Evolutionary conservation across 2,888 invertebrate genomes (phyloP), one percentile per base, ranked within the genome.

Genomic region (Metallyticus violacea): DNA sequence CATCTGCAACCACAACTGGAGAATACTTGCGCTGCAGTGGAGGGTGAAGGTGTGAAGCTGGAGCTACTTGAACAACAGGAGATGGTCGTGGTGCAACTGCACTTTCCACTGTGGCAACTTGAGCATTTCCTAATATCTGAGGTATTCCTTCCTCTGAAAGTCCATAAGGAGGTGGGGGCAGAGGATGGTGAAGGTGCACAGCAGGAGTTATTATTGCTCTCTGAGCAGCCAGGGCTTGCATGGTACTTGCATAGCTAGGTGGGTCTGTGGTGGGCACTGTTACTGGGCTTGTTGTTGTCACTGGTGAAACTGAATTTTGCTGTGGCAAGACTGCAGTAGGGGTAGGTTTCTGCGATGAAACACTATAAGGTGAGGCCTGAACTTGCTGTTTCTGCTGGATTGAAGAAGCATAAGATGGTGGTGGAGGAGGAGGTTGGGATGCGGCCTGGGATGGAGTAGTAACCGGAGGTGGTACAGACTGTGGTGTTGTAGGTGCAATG

Each of bases 201-300:
- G 88, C 88, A 82, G 86, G 87, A 83, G 88, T 88, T 88, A 82
- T 88, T 26, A 88, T 88, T 30, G 94, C 95, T 85, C 96, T 93
- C 91, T 95, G 94, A 84, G 94, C 95, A 7, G 96, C 96, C 87
- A 96, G 92, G 26, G 95, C 96, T 91, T 97, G 97, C 95, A 98
- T 97, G 81, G 97, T 97, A 90, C 96, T 97, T 22, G 97, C 97
- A 91, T 98, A 98, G 91, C 97, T 97, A 6, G 98, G 98, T 0
- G 98, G 98, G 91, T 98, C 97, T 77, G 97, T 96, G 79, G 97
- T 97, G 26, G 96, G 96, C 62, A 96, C 94, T 88, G 94, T 93
- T 2, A 91, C 89, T 88, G 91, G 88, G 89, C 91, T 85, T 6
- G 90, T 89, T 28, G 90, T 90, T 7, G 90, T 89, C 26, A 85